Percentiles rank a stretch among this genome's conserved stretches.
phyloP scores from a whole-genome alignment of 2,113 vertebrate species.

The Ia io region DNA sequence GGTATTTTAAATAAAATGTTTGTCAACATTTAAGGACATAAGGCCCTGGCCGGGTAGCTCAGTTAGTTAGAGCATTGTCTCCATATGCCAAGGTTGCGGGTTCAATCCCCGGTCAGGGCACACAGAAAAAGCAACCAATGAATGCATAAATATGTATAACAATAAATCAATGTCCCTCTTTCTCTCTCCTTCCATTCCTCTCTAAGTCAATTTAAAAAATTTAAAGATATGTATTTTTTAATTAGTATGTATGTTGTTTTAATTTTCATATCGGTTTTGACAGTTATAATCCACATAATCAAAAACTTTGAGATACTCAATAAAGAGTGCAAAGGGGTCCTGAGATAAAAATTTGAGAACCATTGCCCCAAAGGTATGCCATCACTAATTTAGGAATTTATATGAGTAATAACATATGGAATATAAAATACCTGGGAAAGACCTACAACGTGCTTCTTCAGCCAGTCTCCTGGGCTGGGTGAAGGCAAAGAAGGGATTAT shows the following conservation, averaged over 20 bases:
- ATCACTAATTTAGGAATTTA: conserved; percentile 2
- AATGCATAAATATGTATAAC: too few species aligned
- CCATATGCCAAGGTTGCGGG: too few species aligned
- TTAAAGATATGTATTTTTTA: background rate
- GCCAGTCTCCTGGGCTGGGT: background rate
- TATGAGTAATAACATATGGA: background rate
- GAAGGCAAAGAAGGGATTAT: background rate
- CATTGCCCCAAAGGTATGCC: background rate
- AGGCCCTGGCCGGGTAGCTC: too few species aligned
- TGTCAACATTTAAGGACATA: background rate
- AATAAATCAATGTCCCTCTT: too few species aligned
- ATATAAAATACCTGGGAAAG: background rate
- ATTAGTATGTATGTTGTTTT: background rate
- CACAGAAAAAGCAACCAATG: too few species aligned
- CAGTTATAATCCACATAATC: background rate
- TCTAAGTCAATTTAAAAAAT: background rate
- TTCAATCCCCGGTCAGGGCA: too few species aligned
- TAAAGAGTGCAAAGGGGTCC: background rate
- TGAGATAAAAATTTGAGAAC: background rate
- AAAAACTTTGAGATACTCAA: background rate
- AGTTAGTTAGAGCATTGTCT: too few species aligned
- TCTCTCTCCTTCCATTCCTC: background rate
- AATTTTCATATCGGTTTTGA: background rate
- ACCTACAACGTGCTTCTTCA: background rate
- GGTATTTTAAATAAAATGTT: background rate